Conservation (phyloP, 30 jellyfish, hydroid and myxozoan genomes). For the Aurelia sp. region DNA sequence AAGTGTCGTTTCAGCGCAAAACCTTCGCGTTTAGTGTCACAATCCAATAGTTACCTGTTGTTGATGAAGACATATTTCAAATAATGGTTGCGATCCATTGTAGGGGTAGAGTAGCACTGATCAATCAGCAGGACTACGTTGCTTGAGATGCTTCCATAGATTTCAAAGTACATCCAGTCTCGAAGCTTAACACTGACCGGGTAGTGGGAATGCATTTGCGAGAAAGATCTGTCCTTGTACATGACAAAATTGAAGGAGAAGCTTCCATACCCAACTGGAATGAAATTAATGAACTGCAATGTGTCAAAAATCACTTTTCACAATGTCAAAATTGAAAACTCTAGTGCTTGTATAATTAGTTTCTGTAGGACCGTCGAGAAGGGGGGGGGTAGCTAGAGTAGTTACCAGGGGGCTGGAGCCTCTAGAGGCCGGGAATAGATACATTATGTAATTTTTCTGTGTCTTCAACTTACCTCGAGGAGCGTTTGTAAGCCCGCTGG, state of each 20-base stretch:
- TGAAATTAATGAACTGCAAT: neutral
- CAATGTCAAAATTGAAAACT: no score
- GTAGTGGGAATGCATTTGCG: constrained; percentile 1
- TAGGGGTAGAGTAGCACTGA: constrained; percentile 46
- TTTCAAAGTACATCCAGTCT: constrained; percentile 10
- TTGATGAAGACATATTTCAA: constrained; percentile 26
- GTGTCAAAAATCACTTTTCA: no score
- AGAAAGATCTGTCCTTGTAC: neutral
- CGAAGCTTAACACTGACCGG: neutral
- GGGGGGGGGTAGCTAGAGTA: no score
- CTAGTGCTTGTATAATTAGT: no score
- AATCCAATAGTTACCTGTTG: constrained; percentile 20
- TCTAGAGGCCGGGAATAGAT: no score
- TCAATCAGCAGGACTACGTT: constrained; percentile 17
- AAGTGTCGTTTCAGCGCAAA: no score
- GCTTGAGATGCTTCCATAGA: constrained; percentile 20
- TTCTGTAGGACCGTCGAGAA: no score
- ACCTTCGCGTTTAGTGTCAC: no score
- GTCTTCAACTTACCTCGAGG: no score
- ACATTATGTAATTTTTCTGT: no score
- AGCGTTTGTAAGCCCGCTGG: no score
- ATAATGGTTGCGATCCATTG: constrained; percentile 18
- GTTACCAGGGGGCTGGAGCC: no score
- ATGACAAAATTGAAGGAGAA: neutral
- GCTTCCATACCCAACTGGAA: neutral